These are phyloP conservation scores for Liparis tanakae DNA, from an alignment of 2,797 vertebrate genomes.

Conservation along the genomic window DNA sequence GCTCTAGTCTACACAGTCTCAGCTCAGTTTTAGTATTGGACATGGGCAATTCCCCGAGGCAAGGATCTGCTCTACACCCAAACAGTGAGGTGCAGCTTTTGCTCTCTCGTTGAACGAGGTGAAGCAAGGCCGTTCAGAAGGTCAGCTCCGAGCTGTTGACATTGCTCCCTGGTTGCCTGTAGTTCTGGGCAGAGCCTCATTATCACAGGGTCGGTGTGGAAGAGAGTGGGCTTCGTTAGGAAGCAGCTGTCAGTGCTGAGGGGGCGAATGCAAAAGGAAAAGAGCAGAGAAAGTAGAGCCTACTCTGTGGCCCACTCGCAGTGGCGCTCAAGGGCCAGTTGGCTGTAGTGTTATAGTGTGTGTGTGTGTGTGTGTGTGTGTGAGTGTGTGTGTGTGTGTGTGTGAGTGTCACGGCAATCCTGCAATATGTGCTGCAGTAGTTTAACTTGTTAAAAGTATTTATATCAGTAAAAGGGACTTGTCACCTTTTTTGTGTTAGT, in stretches of 20 bases:
- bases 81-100: constrained; percentile 78
- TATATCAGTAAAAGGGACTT: constrained; percentile 8
- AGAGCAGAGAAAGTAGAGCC: constrained; percentile 74
- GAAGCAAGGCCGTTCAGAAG: constrained; percentile 79
- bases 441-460: constrained; percentile 32
- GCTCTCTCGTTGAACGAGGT: constrained; percentile 72
- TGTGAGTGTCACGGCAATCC: constrained; percentile 43
- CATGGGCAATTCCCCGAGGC: constrained; percentile 74
- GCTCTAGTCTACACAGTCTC: constrained; percentile 33
- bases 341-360: constrained; percentile 55
- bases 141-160: constrained; percentile 84
- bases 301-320: constrained; percentile 65
- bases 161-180: constrained; percentile 80
- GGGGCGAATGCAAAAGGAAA: constrained; percentile 72
- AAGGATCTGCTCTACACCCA: constrained; percentile 75
- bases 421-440: constrained; percentile 40
- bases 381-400: constrained; percentile 22
- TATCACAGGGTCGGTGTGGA: constrained; percentile 81
- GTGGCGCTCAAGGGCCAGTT: constrained; percentile 75
- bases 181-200: constrained; percentile 82
- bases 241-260: constrained; percentile 83
- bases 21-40: constrained; percentile 73
- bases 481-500: neutral
- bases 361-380: constrained; percentile 6
- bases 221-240: constrained; percentile 83